Evolutionary conservation across 2,113 vertebrate species (phyloP).

Genomic region (Enhydra lutris): DNA sequence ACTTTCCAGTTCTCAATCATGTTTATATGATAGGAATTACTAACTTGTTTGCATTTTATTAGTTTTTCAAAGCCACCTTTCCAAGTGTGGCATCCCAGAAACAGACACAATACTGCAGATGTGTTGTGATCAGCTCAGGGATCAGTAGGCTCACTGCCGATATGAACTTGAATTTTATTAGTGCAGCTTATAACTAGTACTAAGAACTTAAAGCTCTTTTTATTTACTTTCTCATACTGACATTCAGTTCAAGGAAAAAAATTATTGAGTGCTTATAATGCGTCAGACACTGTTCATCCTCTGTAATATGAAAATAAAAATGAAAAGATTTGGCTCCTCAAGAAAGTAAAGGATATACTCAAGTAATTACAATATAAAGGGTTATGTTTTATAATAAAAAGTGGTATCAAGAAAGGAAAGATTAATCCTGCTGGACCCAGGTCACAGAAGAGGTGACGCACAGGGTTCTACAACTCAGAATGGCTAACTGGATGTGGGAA

Average conservation of each 20-base stretch:
- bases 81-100: background rate
- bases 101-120: background rate
- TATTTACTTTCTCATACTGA: background rate
- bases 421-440: background rate
- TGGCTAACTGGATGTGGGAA: background rate
- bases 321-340: background rate
- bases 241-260: background rate
- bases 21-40: background rate
- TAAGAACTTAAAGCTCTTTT: background rate
- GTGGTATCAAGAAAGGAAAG: background rate
- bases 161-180: background rate
- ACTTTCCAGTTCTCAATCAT: background rate
- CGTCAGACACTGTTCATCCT: background rate
- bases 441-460: background rate
- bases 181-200: background rate
- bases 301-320: conserved; percentile 24
- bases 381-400: background rate
- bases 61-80: background rate
- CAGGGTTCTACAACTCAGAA: background rate
- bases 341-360: background rate
- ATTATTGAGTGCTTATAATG: background rate
- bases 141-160: background rate
- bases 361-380: background rate
- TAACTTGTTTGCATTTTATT: background rate
- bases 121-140: background rate